phyloP scores from a whole-genome alignment of 2,888 invertebrate species.

The Plebejus melissa region DNA sequence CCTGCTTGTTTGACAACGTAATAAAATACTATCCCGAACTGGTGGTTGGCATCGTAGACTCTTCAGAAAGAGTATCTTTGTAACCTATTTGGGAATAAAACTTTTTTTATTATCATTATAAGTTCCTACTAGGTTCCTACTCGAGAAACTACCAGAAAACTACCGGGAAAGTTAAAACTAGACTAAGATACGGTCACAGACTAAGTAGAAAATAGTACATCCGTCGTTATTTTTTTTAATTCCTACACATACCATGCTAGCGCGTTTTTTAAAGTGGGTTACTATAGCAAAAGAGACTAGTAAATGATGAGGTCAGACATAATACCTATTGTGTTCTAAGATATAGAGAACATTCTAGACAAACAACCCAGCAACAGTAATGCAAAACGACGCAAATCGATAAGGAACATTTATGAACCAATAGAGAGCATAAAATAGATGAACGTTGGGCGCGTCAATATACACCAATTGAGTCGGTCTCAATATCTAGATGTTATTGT shows the following conservation, averaged over 20 bases:
- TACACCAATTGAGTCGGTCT: slow-evolving; percentile 60
- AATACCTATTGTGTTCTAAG: neutral
- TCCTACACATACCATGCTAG: neutral
- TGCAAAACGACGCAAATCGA: slow-evolving; percentile 31
- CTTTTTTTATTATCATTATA: too few relatives aligned
- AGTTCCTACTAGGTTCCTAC: too few relatives aligned
- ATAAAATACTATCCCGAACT: too few relatives aligned
- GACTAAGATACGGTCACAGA: too few relatives aligned
- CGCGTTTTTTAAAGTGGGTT: neutral
- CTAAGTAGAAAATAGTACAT: too few relatives aligned
- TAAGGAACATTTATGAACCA: slow-evolving; percentile 29
- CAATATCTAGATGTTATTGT: slow-evolving; percentile 40
- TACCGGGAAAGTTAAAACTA: too few relatives aligned
- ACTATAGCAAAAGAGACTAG: neutral
- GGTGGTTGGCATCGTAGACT: too few relatives aligned
- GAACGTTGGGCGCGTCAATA: slow-evolving; percentile 57
- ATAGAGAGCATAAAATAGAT: slow-evolving; percentile 40
- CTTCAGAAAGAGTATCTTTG: too few relatives aligned
- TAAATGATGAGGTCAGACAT: neutral
- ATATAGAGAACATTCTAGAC: neutral
- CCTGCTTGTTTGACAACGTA: too few relatives aligned
- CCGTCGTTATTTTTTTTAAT: too few relatives aligned
- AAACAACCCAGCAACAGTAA: slow-evolving; percentile 1
- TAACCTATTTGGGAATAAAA: too few relatives aligned
- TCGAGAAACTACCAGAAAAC: too few relatives aligned